Percentiles rank a stretch among this genome's conserved stretches.
Conservation (phyloP, 35 echinoderm and acorn worm genomes). For the Lytechinus variegatus region DNA sequence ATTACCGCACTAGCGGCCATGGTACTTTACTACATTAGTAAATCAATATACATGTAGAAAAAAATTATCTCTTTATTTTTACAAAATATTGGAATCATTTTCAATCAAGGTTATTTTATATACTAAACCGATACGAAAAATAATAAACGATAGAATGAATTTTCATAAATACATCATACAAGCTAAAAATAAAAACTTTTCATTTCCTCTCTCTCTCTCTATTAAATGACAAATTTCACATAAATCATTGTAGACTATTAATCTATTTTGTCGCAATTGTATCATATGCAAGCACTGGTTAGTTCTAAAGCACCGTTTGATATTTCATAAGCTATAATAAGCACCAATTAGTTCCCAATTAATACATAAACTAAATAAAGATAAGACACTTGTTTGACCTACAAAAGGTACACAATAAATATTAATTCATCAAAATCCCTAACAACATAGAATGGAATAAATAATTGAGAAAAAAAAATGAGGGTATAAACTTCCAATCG, state of each 20-base stretch:
- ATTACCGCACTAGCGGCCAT: not conserved
- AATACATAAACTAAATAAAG: not conserved
- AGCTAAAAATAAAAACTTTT: not conserved
- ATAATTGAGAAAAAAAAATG: not conserved
- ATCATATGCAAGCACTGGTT: not conserved
- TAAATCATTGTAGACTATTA: not conserved
- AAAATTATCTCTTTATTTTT: not conserved
- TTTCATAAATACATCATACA: not conserved
- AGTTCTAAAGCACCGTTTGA: not conserved
- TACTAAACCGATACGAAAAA: not conserved
- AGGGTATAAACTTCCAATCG: no score
- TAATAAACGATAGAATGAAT: not conserved
- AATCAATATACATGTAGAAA: not conserved
- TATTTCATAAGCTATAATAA: not conserved
- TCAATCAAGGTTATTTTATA: not conserved
- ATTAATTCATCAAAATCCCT: not conserved
- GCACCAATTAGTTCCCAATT: slow-evolving; percentile 17
- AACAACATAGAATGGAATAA: not conserved
- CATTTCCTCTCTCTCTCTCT: not conserved
- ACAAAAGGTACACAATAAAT: not conserved
- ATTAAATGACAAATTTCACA: not conserved
- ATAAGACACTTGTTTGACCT: not conserved
- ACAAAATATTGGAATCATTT: not conserved
- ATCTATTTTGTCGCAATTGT: not conserved
- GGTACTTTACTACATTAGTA: not conserved